Evolutionary conservation across 2,113 vertebrate genomes (phyloP).

Genomic region (Sander lucioperca): DNA sequence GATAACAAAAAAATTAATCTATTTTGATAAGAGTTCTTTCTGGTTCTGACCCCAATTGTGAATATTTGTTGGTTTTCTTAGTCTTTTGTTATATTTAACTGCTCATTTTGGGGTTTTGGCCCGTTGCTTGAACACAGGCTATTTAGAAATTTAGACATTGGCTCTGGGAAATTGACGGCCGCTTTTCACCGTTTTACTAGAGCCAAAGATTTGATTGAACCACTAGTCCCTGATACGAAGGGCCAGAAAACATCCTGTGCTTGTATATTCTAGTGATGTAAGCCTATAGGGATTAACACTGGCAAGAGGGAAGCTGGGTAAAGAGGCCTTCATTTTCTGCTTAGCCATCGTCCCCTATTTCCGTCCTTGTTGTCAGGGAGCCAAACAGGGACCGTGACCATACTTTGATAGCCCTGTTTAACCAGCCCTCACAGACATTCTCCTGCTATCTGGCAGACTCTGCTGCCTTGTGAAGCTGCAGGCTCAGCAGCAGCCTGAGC

Average conservation of each 20-base stretch:
- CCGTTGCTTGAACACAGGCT: accelerated
- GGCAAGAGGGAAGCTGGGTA: constrained; percentile 5
- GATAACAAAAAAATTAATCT: not conserved
- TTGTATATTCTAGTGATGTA: not conserved
- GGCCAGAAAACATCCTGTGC: not conserved
- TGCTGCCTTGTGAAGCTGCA: not conserved
- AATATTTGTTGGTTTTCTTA: too few relatives aligned
- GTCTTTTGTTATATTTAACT: not conserved
- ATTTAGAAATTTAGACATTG: not conserved
- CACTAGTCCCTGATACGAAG: too few relatives aligned
- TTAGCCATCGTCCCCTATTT: constrained; percentile 67
- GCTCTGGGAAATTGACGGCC: not conserved
- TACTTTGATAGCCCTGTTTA: constrained; percentile 1
- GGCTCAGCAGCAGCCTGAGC: constrained; percentile 5
- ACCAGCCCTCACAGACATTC: not conserved
- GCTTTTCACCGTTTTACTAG: too few relatives aligned
- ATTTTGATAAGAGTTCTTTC: not conserved
- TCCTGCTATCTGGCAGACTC: not conserved
- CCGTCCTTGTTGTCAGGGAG: constrained; percentile 43
- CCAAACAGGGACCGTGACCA: constrained; percentile 15
- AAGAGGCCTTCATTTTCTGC: constrained; percentile 50
- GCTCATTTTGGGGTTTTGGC: not conserved
- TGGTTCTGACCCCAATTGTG: not conserved
- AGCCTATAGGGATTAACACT: not conserved
- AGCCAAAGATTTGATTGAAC: not conserved